phyloP scores from a whole-genome alignment of 2,797 vertebrate genomes.

The Parauchenoglanis punctatus region DNA sequence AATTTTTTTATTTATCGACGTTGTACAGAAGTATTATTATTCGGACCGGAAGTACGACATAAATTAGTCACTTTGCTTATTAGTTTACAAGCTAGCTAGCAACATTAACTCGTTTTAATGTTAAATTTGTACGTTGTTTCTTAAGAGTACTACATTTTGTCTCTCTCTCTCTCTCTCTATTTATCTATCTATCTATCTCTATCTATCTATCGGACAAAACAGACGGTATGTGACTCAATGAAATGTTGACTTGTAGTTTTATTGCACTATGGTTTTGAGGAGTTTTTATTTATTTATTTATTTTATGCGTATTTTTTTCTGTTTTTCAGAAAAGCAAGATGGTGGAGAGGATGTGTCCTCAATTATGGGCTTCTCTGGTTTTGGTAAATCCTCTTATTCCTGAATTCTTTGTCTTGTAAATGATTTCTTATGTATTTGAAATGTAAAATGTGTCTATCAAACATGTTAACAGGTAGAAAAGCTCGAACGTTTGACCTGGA shows the following conservation, averaged over 20 bases:
- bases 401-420: neutral
- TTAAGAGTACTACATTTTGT: neutral
- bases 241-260: no score
- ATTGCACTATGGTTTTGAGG: no score
- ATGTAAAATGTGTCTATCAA: neutral
- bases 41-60: neutral
- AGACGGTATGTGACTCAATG: neutral
- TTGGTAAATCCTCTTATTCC: slow-evolving; percentile 69
- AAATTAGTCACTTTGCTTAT: neutral
- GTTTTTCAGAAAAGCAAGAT: slow-evolving; percentile 46
- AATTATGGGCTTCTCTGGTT: slow-evolving; percentile 81
- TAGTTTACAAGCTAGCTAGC: neutral
- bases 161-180: neutral
- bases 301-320: neutral
- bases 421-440: neutral
- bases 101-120: neutral
- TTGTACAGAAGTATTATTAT: neutral
- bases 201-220: neutral
- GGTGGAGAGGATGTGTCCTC: slow-evolving; percentile 72
- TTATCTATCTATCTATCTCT: neutral
- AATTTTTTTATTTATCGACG: neutral
- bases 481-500: slow-evolving; percentile 95
- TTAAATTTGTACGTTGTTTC: neutral
- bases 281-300: no score
- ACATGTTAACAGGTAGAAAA: slow-evolving; percentile 83